These are phyloP conservation scores for Cephalopholis sonnerati DNA, from an alignment of 2,113 vertebrate genomes.

Conservation along the genomic window DNA sequence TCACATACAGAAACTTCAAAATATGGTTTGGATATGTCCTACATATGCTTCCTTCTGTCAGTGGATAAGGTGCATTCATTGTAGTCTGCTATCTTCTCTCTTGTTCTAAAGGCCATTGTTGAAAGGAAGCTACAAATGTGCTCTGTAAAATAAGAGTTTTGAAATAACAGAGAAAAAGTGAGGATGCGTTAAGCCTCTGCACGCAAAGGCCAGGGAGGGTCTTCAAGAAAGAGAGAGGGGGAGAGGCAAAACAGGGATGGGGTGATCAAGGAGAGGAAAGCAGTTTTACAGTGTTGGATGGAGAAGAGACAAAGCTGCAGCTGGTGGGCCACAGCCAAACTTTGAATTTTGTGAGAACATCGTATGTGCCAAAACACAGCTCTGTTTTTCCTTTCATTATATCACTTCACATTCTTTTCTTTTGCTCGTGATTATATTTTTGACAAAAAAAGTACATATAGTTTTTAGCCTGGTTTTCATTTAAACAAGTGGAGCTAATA, in stretches of 20 bases:
- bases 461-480: background rate
- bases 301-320: conserved; percentile 16
- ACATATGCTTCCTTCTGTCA: background rate
- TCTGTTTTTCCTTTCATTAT: background rate
- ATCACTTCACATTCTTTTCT: background rate
- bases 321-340: background rate
- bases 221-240: conserved; percentile 1
- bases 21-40: background rate
- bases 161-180: conserved; percentile 38
- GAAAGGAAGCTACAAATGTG: conserved; percentile 16
- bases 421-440: no score
- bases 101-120: conserved; percentile 14
- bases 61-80: background rate
- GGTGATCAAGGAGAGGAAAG: conserved; percentile 15
- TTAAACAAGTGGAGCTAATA: background rate
- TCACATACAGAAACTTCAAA: no score
- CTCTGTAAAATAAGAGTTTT: conserved; percentile 9
- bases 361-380: background rate
- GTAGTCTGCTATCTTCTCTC: background rate
- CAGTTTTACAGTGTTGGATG: conserved; percentile 27
- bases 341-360: conserved; percentile 5
- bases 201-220: conserved; percentile 36
- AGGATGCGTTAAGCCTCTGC: conserved; percentile 68
- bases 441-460: background rate
- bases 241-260: background rate